phyloP scores from a whole-genome alignment of 2,797 vertebrate species.

The Taenioides sp. region DNA sequence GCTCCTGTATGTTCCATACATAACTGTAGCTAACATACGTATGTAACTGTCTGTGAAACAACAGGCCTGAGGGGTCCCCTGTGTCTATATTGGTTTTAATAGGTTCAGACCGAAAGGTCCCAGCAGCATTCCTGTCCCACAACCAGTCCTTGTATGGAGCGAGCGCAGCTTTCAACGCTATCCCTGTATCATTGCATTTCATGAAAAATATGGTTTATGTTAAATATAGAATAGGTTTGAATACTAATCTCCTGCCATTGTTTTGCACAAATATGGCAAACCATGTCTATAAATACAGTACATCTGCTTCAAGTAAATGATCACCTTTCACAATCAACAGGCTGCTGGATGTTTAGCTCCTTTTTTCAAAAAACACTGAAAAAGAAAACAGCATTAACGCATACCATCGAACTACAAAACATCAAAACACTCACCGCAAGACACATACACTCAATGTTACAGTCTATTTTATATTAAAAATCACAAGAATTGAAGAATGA shows the following conservation, averaged over 20 bases:
- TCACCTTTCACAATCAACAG: slow-evolving; percentile 76
- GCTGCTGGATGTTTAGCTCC: slow-evolving; percentile 65
- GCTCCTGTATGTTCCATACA: slow-evolving; percentile 16
- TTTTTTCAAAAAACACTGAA: slow-evolving; percentile 64
- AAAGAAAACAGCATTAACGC: slow-evolving; percentile 68
- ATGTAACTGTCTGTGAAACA: slow-evolving; percentile 25
- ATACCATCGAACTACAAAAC: slow-evolving; percentile 43
- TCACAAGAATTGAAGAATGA: not conserved
- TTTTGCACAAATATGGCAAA: slow-evolving; percentile 31
- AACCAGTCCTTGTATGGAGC: slow-evolving; percentile 44
- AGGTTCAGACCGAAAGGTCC: slow-evolving; percentile 26
- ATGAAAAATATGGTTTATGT: slow-evolving; percentile 8
- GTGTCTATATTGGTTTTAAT: slow-evolving; percentile 39
- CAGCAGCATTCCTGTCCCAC: slow-evolving; percentile 33
- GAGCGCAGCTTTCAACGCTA: slow-evolving; percentile 30
- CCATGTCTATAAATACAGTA: slow-evolving; percentile 21
- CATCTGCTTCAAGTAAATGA: slow-evolving; percentile 50
- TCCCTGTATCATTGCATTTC: slow-evolving; percentile 22
- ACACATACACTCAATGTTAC: not conserved
- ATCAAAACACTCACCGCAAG: slow-evolving; percentile 10
- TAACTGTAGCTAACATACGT: not conserved
- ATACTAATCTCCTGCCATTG: not conserved
- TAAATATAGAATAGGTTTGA: not conserved
- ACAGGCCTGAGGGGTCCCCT: slow-evolving; percentile 33
- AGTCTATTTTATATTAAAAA: not conserved